Base-by-base conservation (phyloP, 2,888 invertebrate species). In the Augochlorella aurata region DNA sequence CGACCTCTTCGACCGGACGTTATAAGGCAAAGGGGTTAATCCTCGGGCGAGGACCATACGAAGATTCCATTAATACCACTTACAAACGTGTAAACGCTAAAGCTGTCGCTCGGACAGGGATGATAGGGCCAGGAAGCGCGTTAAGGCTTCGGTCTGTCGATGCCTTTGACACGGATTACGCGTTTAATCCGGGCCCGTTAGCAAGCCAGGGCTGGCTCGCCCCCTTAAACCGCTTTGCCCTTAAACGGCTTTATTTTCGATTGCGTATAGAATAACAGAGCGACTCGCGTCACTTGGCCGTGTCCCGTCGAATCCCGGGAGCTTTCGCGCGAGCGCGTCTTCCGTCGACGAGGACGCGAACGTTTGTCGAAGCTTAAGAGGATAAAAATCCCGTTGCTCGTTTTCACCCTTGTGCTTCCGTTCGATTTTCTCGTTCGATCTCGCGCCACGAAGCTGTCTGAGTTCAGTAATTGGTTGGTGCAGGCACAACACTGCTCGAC, bases 111-210 rank as follows among this genome's bases (percentile, higher is more conserved):
- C 47, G 61, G 24, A 72, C 50, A 69, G 49, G 76, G 76, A 70
- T 54, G 70, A 75, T 63, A 63, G 69, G 24, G 29, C 71, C 21
- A 70, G 65, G 52, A 47, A 58, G 54, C 54, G 38, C 70, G 50
- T 58, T 24, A 71, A 77, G 71, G 67, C 71, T 68, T 79, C 61
- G 49, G n/a, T 63, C 70, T 21, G 58, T 61, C 61, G 61, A 67
- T 72, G 66, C 79, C 77, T 79, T 79, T 79, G 79, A 79, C 79
- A 72, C 61, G 77, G 79, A 77, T 79, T 79, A 77, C 71, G 71
- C 79, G 61, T 72, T 77, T 79, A 77, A 79, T 79, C 79, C 71
- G 45, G 12, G 14, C 12, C 67, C 58, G 67, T 68, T 77, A 45
- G 70, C 77, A 67, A 52, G 52, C 10, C 61, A 21, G 66, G 76